Percentiles rank a stretch among this genome's conserved stretches.
Evolutionary conservation across 2,797 vertebrate species (phyloP).

Genomic region (Benthosema pterotum): DNA sequence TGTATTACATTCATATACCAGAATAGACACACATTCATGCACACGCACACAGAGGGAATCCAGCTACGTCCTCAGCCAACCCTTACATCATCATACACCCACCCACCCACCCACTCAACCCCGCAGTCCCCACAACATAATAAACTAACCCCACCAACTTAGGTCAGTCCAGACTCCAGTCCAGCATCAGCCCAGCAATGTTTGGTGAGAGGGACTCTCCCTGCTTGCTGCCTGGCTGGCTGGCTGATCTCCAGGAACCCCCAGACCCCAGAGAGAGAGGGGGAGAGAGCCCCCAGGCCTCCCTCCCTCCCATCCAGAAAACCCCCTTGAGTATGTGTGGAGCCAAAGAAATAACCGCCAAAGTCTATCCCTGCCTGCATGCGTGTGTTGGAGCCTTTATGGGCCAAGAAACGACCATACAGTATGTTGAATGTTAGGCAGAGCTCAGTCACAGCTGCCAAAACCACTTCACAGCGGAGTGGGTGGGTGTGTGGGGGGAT

Average conservation of each 20-base stretch:
- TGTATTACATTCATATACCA: constrained; percentile 26
- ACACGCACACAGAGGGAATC: constrained; percentile 23
- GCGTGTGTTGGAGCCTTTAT: not conserved
- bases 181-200: constrained; percentile 14
- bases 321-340: constrained; percentile 8
- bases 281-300: no score
- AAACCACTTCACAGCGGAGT: constrained; percentile 6
- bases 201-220: no score
- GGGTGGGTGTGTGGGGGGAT: not conserved
- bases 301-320: no score
- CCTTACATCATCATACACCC: constrained; percentile 40
- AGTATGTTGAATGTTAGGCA: not conserved
- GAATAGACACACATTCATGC: constrained; percentile 16
- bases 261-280: constrained; percentile 35
- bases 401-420: not conserved
- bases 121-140: constrained; percentile 51
- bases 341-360: constrained; percentile 47
- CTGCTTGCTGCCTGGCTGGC: constrained; percentile 2
- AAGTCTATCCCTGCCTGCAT: constrained; percentile 16
- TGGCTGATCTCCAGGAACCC: constrained; percentile 36
- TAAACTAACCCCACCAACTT: constrained; percentile 61
- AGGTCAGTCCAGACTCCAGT: constrained; percentile 65
- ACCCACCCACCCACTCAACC: constrained; percentile 33
- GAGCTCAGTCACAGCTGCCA: not conserved
- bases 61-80: constrained; percentile 38